Conservation (phyloP, 2,797 vertebrate genomes). For the Valencia hispanica region DNA sequence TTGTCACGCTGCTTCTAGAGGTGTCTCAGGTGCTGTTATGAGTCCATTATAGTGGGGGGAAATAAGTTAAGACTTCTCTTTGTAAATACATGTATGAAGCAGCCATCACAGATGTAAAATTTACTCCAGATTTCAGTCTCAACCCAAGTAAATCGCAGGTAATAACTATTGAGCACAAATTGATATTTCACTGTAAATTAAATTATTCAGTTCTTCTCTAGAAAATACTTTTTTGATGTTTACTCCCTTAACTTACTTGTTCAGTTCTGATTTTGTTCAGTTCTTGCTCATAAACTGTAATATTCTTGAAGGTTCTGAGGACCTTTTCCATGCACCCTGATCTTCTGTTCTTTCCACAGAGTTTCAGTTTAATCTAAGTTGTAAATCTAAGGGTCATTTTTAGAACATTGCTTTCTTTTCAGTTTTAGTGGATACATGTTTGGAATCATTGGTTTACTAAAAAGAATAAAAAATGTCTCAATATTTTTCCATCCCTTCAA, state of each 20-base stretch:
- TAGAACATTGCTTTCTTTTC: not conserved
- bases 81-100: not conserved
- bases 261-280: not conserved
- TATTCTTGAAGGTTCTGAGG: not conserved
- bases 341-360: too few species aligned
- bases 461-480: not conserved
- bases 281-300: not conserved
- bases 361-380: not conserved
- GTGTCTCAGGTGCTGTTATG: constrained; percentile 54
- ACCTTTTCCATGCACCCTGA: not conserved
- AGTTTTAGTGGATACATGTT: not conserved
- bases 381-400: not conserved
- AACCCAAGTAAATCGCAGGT: not conserved
- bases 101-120: not conserved
- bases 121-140: not conserved
- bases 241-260: not conserved
- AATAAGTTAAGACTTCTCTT: constrained; percentile 1
- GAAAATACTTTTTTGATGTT: not conserved
- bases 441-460: not conserved
- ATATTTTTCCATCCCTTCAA: not conserved
- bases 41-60: constrained; percentile 52
- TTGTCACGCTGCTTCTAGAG: constrained; percentile 47
- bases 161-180: not conserved
- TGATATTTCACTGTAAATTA: not conserved
- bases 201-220: not conserved